Conservation (phyloP, 2,888 invertebrate genomes). For the Chloroclysta siterata region DNA sequence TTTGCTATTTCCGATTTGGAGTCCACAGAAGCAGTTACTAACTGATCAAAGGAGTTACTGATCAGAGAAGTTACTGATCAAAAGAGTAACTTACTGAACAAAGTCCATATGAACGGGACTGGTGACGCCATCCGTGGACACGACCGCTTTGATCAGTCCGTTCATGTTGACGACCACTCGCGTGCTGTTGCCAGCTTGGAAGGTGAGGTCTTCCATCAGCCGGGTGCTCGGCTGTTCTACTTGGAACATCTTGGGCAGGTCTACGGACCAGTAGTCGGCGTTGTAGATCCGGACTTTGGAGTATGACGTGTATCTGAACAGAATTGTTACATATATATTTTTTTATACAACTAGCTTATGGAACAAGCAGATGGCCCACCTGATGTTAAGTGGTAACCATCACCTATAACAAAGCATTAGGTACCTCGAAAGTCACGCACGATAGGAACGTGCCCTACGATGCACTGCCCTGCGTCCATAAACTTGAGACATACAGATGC, state of each 20-base stretch:
- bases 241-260: constrained; percentile 76
- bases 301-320: constrained; percentile 75
- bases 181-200: constrained; percentile 65
- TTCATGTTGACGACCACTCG: constrained; percentile 87
- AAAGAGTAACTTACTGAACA: constrained; percentile 86
- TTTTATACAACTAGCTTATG: too few species aligned
- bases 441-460: too few species aligned
- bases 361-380: too few species aligned
- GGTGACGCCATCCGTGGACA: constrained; percentile 60
- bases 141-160: constrained; percentile 90
- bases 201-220: constrained; percentile 63
- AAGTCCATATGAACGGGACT: constrained; percentile 90
- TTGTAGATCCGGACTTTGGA: constrained; percentile 84
- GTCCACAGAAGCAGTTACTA: too few species aligned
- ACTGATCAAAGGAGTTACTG: too few species aligned
- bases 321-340: neutral
- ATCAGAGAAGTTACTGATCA: too few species aligned
- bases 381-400: too few species aligned
- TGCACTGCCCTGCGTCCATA: too few species aligned
- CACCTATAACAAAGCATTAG: too few species aligned
- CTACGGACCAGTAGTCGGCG: constrained; percentile 74
- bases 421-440: too few species aligned
- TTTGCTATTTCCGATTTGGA: too few species aligned
- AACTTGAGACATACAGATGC: too few species aligned
- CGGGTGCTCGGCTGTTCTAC: constrained; percentile 64